Evolutionary conservation across 2,797 vertebrate genomes (phyloP).

Genomic region (Gouania willdenowi): DNA sequence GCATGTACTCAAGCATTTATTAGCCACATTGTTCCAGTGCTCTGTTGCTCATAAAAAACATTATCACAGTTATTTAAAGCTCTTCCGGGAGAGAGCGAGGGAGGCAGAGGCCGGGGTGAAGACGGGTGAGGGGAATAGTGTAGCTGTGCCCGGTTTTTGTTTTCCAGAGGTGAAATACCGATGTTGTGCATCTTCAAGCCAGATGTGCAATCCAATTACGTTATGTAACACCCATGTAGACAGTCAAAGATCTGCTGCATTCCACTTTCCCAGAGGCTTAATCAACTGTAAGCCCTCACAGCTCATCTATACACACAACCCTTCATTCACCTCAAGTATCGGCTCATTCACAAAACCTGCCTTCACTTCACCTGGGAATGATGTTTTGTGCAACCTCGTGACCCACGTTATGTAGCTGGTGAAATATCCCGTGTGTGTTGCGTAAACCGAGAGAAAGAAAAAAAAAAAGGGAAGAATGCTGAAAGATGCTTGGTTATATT

Average conservation of each 20-base stretch:
- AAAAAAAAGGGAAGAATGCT: slow-evolving; percentile 26
- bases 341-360: slow-evolving; percentile 57
- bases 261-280: slow-evolving; percentile 18
- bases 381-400: slow-evolving; percentile 14
- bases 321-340: slow-evolving; percentile 12
- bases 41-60: slow-evolving; percentile 66
- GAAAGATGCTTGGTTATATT: slow-evolving; percentile 42
- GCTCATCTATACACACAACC: slow-evolving; percentile 3
- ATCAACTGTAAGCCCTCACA: slow-evolving; percentile 30
- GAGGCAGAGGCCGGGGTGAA: not conserved
- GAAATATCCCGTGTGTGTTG: slow-evolving; percentile 17
- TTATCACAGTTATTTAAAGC: slow-evolving; percentile 62
- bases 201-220: slow-evolving; percentile 65
- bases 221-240: slow-evolving; percentile 72
- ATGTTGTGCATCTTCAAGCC: slow-evolving; percentile 45
- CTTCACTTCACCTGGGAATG: slow-evolving; percentile 16
- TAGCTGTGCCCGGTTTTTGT: slow-evolving; percentile 50
- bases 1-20: slow-evolving; percentile 26
- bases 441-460: slow-evolving; percentile 27
- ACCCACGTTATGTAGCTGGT: slow-evolving; percentile 17
- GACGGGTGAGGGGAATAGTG: slow-evolving; percentile 12
- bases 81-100: slow-evolving; percentile 36
- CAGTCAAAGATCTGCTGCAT: slow-evolving; percentile 12
- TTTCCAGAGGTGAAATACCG: slow-evolving; percentile 32
- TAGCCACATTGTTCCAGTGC: slow-evolving; percentile 23